Percentiles rank a stretch among this genome's conserved stretches.
phyloP scores from a whole-genome alignment of 2,888 invertebrate species.

The Tiliacea aurago region DNA sequence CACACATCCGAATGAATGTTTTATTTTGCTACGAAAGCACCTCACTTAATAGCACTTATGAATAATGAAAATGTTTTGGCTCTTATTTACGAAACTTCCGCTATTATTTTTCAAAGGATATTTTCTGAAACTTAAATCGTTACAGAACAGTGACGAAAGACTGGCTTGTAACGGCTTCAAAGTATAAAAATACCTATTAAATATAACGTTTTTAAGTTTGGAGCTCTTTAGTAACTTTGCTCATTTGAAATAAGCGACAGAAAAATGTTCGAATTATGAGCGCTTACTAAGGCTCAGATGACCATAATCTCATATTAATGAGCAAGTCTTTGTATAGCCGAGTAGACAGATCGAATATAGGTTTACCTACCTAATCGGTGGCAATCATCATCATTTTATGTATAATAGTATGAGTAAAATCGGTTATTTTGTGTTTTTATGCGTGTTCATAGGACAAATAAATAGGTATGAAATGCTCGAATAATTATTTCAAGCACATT shows the following conservation, averaged over 20 bases:
- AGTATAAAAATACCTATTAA: constrained; percentile 27
- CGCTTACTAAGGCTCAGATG: constrained; percentile 5
- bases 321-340: constrained; percentile 2
- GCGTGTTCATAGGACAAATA: background rate
- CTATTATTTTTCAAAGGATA: constrained; percentile 34
- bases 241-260: constrained; percentile 36
- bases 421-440: background rate
- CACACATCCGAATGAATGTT: constrained; percentile 44
- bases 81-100: constrained; percentile 26
- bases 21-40: constrained; percentile 37
- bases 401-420: too few species aligned
- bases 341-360: background rate
- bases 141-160: constrained; percentile 40
- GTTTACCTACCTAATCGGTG: background rate
- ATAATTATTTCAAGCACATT: constrained; percentile 3
- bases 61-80: constrained; percentile 39
- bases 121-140: constrained; percentile 45
- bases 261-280: constrained; percentile 18
- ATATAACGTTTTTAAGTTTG: constrained; percentile 32
- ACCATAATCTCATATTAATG: constrained; percentile 7
- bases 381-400: too few species aligned
- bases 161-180: constrained; percentile 22
- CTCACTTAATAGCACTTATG: constrained; percentile 28
- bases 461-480: constrained; percentile 9
- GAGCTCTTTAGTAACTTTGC: constrained; percentile 30